Evolutionary conservation across 2,888 invertebrate genomes (phyloP), one percentile per base, ranked within the genome.

Genomic region (Melanargia galathea): DNA sequence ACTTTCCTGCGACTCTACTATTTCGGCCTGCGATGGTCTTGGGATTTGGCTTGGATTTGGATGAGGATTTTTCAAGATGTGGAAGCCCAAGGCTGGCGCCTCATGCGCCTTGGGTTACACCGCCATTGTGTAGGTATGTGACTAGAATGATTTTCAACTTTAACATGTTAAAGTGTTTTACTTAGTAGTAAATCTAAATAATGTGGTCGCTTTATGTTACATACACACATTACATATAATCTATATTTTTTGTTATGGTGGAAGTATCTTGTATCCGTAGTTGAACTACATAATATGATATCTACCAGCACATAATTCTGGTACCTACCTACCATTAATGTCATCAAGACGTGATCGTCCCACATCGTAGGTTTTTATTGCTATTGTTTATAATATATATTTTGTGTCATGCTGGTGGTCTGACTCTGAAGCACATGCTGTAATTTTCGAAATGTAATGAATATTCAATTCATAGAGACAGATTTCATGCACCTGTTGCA

Each of bases 301-400:
- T 16, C 6, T 10, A 46, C 26, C 5, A 11, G 16, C 2, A 57
- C 33, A 56, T 60, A 22, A 24, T 55, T 56, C 51, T 52, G 13
- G 43, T 43, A 38, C n/a, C n/a, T n/a, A n/a, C n/a, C n/a, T n/a
- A n/a, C 30, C 55, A 52, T 62, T 59, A 62, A 61, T 55, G 59
- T 62, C 65, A 52, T 61, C 48, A 58, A 48, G 22, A n/a, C n/a
- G n/a, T 40, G 30, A 48, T 61, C 35, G 35, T n/a, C n/a, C 51
- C 60, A 38, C 18, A 33, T 51, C 45, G 52, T 57, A 54, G 38
- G 52, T 20, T 64, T 63, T 52, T 38, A 61, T 52, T 59, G 43
- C 38, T 35, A 56, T 59, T 55, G n/a, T n/a, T n/a, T n/a, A n/a
- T n/a, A n/a, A n/a, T n/a, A 30, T 30, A 55, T 62, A 46, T 46